phyloP scores from a whole-genome alignment of 2,888 invertebrate species.

The Rugalucina vietnamica region DNA sequence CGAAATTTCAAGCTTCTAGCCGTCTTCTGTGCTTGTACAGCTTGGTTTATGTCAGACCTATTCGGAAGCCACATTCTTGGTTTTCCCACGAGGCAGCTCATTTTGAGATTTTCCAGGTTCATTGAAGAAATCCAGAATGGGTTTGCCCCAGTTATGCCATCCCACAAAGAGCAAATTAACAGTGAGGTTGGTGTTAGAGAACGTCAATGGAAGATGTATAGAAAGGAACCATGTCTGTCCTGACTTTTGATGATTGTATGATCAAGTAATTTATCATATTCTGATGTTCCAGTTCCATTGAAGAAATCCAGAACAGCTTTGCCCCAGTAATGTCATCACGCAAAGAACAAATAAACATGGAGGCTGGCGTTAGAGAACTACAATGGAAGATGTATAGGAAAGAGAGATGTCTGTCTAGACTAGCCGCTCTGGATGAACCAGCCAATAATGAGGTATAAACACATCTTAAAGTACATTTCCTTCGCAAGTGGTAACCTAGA shows the following conservation, averaged over 20 bases:
- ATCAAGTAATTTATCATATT: neutral
- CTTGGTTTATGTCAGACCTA: no score
- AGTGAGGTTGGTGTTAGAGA: constrained; percentile 74
- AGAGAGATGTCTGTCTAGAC: constrained; percentile 66
- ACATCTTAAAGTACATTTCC: no score
- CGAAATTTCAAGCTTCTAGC: no score
- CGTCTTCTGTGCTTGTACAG: no score
- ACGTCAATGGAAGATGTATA: constrained; percentile 74
- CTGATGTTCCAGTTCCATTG: neutral
- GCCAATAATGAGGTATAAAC: constrained; percentile 42
- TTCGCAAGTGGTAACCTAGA: no score
- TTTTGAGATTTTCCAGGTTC: neutral
- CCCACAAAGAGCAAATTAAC: constrained; percentile 69
- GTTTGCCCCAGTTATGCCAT: neutral
- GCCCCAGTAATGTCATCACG: constrained; percentile 10
- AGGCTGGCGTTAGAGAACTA: constrained; percentile 72
- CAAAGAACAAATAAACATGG: constrained; percentile 73
- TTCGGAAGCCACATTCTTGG: no score
- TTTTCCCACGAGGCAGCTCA: no score
- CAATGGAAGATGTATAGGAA: constrained; percentile 76
- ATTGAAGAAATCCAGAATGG: neutral
- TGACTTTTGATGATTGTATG: neutral
- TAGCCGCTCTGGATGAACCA: constrained; percentile 55
- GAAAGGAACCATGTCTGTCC: constrained; percentile 66
- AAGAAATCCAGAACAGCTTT: neutral